Percentiles rank a stretch among this genome's conserved stretches.
Evolutionary conservation across 1,140 invertebrate genomes (phyloP).

Genomic region (Drosophila bocqueti): DNA sequence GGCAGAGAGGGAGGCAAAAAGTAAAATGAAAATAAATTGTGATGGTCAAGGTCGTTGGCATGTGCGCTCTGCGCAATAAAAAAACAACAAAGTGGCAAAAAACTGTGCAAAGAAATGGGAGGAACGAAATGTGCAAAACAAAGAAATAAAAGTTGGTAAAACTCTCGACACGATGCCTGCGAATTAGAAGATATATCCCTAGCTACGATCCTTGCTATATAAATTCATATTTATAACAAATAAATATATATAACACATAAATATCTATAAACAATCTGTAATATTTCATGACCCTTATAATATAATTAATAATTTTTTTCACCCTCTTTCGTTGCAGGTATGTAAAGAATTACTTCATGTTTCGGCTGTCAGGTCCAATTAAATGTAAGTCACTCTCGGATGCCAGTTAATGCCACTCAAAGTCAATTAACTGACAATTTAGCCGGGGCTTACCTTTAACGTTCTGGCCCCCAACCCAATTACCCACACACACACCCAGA

Average conservation of each 20-base stretch:
- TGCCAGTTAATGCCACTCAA: slow-evolving; percentile 53
- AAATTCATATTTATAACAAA: background rate
- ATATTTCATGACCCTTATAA: slow-evolving; percentile 29
- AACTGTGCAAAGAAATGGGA: slow-evolving; percentile 26
- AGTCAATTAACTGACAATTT: slow-evolving; percentile 65
- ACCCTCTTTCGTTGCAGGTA: slow-evolving; percentile 40
- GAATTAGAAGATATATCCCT: slow-evolving; percentile 7
- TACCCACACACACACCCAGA: slow-evolving; percentile 2
- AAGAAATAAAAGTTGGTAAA: slow-evolving; percentile 54
- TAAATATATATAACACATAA: background rate
- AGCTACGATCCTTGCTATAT: background rate
- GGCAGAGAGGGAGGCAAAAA: slow-evolving; percentile 59
- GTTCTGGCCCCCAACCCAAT: slow-evolving; percentile 5
- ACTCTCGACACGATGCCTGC: slow-evolving; percentile 35
- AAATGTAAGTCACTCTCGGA: slow-evolving; percentile 45
- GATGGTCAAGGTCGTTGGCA: slow-evolving; percentile 84
- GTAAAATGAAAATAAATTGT: slow-evolving; percentile 84
- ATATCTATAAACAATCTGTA: background rate
- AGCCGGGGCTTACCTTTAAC: slow-evolving; percentile 23
- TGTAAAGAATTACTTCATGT: slow-evolving; percentile 31
- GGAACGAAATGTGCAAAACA: slow-evolving; percentile 57
- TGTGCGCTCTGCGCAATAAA: slow-evolving; percentile 71
- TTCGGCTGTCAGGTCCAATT: slow-evolving; percentile 30
- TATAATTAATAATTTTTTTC: slow-evolving; percentile 21
- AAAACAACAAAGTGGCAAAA: slow-evolving; percentile 6